Evolutionary conservation across 1,140 invertebrate species (phyloP), one percentile per base, ranked within the genome.

Genomic region (Aphis craccivora): DNA sequence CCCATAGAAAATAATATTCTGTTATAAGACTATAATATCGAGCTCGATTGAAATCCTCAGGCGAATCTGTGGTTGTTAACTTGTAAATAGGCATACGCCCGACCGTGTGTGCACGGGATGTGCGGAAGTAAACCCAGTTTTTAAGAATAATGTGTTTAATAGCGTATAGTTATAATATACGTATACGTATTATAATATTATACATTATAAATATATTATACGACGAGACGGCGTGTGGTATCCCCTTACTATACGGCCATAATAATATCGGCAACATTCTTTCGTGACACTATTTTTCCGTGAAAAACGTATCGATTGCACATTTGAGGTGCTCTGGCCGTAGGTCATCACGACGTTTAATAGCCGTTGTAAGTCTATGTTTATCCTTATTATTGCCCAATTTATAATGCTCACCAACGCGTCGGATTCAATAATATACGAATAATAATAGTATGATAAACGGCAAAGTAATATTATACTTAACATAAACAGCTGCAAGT

Each of bases 231-330:
- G 23, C 83, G 37, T 23, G 40, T 84, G 83, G 83, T 84, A 40
- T 84, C 40, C 83, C 9, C 40, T 84, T 84, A 84, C 83, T n/a
- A 2, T 6, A 76, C 22, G 8, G 35, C 76, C 35, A 37, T 83
- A 83, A 37, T 83, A n/a, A 35, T 43, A 84, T 84, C 40, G 30
- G 60, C 37, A 5, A 11, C 37, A 40, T 84, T 84, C 83, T 84
- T 84, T 40, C 83, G 23, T 40, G 83, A 84, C 37, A 84, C 23
- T 84, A 84, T 84, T 84, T 84, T 84, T 84, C 11, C 83, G 30
- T 40, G 23, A 40, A 84, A 84, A 84, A 84, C 40, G 83, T 84
- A 84, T 84, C 83, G 83, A 84, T 84, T 84, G 83, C 83, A 84
- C 83, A 84, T 84, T 43, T 84, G 11, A 40, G 83, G 83, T 30